Conservation (phyloP, 2,797 vertebrate species). For the Picus viridis region DNA sequence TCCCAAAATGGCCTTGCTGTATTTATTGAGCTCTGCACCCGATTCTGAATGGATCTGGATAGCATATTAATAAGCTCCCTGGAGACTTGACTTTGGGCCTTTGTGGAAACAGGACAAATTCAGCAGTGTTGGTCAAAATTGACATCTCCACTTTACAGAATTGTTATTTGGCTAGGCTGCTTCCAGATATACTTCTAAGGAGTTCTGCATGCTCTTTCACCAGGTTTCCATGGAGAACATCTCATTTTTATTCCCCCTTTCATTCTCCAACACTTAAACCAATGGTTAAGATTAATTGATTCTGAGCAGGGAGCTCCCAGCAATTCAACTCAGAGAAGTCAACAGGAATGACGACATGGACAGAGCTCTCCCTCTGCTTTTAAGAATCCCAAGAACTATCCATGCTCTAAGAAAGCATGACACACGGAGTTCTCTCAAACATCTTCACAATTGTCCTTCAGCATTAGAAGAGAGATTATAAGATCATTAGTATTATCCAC, state of each 20-base stretch:
- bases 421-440: not conserved
- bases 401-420: not conserved
- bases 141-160: not conserved
- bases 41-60: not conserved
- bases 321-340: not conserved
- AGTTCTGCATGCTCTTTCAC: not conserved
- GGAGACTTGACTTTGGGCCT: not conserved
- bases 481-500: not conserved
- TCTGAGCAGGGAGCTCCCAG: not conserved
- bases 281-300: not conserved
- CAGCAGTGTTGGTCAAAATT: not conserved
- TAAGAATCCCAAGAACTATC: not conserved
- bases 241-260: not conserved
- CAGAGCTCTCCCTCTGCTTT: not conserved
- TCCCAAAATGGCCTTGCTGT: not conserved
- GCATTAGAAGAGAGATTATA: not conserved
- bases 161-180: not conserved
- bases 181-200: not conserved
- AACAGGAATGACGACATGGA: rapidly evolving
- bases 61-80: not conserved
- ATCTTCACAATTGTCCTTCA: not conserved
- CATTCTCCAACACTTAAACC: not conserved
- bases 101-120: not conserved
- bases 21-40: not conserved
- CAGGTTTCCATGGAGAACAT: not conserved